Percentiles rank a stretch among this genome's conserved stretches.
Conservation (phyloP, 2,113 vertebrate genomes). For the Vireo altiloquus region DNA sequence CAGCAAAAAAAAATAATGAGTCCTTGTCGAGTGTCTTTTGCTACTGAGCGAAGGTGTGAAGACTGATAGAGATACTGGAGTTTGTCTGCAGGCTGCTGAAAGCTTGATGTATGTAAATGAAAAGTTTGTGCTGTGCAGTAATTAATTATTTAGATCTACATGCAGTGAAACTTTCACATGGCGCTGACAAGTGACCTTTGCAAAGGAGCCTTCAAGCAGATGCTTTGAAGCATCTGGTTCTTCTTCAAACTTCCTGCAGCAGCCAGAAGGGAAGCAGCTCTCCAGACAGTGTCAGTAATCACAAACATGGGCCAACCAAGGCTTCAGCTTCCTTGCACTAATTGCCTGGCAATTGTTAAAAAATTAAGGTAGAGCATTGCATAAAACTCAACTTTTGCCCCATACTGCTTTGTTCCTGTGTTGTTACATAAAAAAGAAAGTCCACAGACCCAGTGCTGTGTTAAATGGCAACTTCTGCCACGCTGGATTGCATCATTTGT, state of each 20-base stretch:
- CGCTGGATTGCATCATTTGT: not conserved
- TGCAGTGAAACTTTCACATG: not conserved
- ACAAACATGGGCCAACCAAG: rapidly evolving
- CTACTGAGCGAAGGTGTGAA: not conserved
- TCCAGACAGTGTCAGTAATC: not conserved
- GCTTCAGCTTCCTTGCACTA: not conserved
- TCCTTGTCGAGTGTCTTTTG: not conserved
- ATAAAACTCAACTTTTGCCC: not conserved
- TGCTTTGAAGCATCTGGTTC: not conserved
- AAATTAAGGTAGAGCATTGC: not conserved
- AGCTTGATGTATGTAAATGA: not conserved
- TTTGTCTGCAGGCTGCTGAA: not conserved
- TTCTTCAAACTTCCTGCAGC: not conserved
- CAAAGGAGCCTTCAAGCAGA: not conserved
- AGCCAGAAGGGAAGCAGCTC: not conserved
- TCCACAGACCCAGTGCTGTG: not conserved
- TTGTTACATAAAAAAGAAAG: not conserved
- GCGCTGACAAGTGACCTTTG: not conserved
- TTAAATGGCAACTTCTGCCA: not conserved
- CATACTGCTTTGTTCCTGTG: not conserved
- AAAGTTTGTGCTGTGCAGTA: not conserved
- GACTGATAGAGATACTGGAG: not conserved
- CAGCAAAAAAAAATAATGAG: not conserved
- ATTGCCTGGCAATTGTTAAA: not conserved
- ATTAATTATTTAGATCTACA: constrained; percentile 29